Percentiles rank a stretch among this genome's conserved stretches.
Conservation (phyloP, 2,797 vertebrate species). For the Alca torda region DNA sequence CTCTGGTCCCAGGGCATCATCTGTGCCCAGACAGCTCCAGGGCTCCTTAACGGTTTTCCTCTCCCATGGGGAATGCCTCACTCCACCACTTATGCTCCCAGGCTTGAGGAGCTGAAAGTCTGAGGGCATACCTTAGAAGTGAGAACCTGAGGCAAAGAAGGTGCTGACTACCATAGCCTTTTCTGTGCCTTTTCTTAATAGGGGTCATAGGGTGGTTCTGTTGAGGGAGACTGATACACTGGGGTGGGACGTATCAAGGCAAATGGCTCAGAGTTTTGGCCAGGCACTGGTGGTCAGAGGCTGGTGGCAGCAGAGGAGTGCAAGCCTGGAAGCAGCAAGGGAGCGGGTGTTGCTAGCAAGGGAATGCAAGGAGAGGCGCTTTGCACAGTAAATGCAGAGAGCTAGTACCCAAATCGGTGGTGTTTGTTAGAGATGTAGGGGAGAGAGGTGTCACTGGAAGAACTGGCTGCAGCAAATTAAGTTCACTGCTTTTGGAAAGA, state of each 20-base stretch:
- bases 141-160: background rate
- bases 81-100: background rate
- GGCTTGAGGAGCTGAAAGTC: background rate
- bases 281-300: background rate
- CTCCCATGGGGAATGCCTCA: background rate
- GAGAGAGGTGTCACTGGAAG: too few species aligned
- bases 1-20: fast-evolving
- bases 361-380: background rate
- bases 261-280: background rate
- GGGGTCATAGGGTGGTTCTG: background rate
- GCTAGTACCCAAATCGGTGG: fast-evolving
- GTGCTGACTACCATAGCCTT: background rate
- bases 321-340: background rate
- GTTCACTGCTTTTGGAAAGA: background rate
- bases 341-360: background rate
- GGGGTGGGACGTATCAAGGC: background rate
- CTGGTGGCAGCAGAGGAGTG: background rate
- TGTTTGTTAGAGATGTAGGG: background rate
- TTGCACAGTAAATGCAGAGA: background rate
- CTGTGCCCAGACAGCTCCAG: background rate
- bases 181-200: background rate
- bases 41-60: background rate
- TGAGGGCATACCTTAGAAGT: background rate
- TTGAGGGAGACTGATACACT: background rate
- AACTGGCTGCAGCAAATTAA: background rate